Percentiles rank a stretch among this genome's conserved stretches.
Evolutionary conservation across 2,113 vertebrate species (phyloP).

Genomic region (Cochlearius cochlearius): DNA sequence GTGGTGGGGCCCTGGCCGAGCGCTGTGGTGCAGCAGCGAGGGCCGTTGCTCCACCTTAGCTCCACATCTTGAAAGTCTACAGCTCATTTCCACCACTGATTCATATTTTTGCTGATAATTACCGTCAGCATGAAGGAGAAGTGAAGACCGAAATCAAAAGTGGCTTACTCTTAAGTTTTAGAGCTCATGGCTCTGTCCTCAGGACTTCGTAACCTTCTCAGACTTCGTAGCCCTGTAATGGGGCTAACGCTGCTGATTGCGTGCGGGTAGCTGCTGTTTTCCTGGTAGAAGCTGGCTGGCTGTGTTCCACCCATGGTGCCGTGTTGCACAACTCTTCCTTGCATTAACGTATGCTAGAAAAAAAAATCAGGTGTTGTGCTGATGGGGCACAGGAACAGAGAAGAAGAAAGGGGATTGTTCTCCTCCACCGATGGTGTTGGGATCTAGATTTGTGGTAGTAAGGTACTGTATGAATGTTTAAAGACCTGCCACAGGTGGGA

Average conservation of each 20-base stretch:
- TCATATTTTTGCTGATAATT: not conserved
- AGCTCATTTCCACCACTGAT: not conserved
- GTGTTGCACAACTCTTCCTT: not conserved
- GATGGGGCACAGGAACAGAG: not conserved
- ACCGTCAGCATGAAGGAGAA: not conserved
- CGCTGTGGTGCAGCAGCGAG: not conserved
- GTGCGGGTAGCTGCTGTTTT: not conserved
- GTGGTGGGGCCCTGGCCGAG: not conserved
- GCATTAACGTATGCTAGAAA: not conserved
- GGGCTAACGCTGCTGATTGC: not conserved
- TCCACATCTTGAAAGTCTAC: not conserved
- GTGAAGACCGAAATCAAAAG: not conserved
- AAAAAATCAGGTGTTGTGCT: not conserved
- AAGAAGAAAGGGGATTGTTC: not conserved
- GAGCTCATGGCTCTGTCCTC: not conserved
- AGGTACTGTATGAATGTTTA: not conserved
- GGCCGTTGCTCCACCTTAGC: not conserved
- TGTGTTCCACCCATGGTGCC: not conserved
- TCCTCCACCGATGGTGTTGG: not conserved
- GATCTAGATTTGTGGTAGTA: not conserved
- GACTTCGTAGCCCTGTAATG: not conserved
- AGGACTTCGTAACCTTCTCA: not conserved
- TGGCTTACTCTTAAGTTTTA: not conserved
- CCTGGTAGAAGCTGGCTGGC: not conserved
- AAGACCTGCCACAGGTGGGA: constrained; percentile 12